Percentiles rank a stretch among this genome's conserved stretches.
Conservation (phyloP, 2,113 vertebrate species). For the Xyrauchen texanus region DNA sequence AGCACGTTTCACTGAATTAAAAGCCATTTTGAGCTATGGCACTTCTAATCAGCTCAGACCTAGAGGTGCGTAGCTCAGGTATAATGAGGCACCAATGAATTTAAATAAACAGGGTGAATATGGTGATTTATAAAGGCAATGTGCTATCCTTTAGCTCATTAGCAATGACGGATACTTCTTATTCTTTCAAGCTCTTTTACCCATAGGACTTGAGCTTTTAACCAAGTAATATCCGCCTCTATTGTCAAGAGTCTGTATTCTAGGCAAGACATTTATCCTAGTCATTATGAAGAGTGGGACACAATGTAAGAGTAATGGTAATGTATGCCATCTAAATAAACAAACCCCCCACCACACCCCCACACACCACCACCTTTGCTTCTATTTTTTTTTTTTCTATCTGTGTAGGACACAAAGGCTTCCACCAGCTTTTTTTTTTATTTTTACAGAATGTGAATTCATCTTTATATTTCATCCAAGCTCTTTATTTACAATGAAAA, state of each 20-base stretch:
- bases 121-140: conserved; percentile 96
- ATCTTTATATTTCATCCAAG: conserved; percentile 78
- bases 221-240: conserved; percentile 82
- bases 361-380: too few species aligned
- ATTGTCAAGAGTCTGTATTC: conserved; percentile 77
- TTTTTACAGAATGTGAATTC: conserved; percentile 71
- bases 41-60: conserved; percentile 98
- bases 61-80: conserved; percentile 99
- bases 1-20: conserved; percentile 98
- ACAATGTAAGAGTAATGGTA: conserved; percentile 80
- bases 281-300: conserved; percentile 82
- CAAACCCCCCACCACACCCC: conserved; percentile 58
- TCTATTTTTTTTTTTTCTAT: conserved; percentile 52
- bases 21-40: conserved; percentile 99
- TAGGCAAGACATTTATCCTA: conserved; percentile 79
- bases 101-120: conserved; percentile 98
- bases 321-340: conserved; percentile 79
- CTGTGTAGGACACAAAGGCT: conserved; percentile 68
- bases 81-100: conserved; percentile 99
- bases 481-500: conserved; percentile 68
- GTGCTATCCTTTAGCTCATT: conserved; percentile 98
- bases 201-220: conserved; percentile 84
- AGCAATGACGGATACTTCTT: conserved; percentile 93
- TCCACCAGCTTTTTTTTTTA: conserved; percentile 69
- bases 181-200: conserved; percentile 81